Evolutionary conservation across 2,797 vertebrate species (phyloP).

Genomic region (Anabacerthia variegaticeps): DNA sequence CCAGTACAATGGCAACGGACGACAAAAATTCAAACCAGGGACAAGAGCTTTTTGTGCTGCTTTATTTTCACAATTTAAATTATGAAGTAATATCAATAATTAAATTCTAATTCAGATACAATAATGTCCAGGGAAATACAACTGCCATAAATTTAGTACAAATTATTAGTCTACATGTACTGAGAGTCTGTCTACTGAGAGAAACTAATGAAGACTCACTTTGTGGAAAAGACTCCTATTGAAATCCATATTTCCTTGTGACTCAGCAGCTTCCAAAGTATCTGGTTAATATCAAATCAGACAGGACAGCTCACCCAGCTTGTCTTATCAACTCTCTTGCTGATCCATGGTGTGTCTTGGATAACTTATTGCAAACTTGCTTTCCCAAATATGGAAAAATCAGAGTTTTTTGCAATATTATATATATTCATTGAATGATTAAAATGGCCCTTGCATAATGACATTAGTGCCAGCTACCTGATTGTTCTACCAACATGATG

Average conservation of each 20-base stretch:
- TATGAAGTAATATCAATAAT: neutral
- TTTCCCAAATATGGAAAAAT: neutral
- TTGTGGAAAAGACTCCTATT: neutral
- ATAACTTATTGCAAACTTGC: neutral
- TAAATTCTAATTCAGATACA: neutral
- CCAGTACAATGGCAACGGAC: neutral
- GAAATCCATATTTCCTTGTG: neutral
- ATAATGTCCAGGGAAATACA: neutral
- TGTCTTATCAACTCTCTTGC: neutral
- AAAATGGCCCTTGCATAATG: neutral
- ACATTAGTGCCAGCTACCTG: neutral
- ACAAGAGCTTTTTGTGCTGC: neutral
- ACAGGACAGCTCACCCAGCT: neutral
- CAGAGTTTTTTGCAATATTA: neutral
- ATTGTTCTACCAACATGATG: neutral
- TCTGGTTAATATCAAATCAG: neutral
- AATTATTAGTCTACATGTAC: neutral
- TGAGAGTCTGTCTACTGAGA: neutral
- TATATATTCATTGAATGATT: neutral
- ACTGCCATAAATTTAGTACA: neutral
- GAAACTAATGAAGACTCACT: neutral
- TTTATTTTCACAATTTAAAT: neutral
- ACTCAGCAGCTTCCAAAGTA: neutral
- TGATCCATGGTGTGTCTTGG: neutral
- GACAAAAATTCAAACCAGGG: neutral